Evolutionary conservation across 2,888 invertebrate genomes (phyloP), one percentile per base, ranked within the genome.

Genomic region (Pycnomerus fuliginosus): DNA sequence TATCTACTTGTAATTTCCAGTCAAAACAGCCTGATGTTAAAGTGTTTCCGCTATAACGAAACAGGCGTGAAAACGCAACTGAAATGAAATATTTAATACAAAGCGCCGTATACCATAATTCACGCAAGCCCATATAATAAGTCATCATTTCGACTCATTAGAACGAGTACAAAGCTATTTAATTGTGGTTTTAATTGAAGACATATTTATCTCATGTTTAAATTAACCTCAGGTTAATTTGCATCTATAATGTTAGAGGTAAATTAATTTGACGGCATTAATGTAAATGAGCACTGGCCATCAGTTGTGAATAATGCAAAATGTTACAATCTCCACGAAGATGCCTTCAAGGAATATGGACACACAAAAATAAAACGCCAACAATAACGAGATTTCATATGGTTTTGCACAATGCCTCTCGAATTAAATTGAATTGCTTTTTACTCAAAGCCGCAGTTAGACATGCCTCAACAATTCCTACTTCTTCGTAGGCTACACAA

Each of bases 241-340:
- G 60, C 62, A 62, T 62, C 58, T 58, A 52, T 60, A 61, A 62
- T 59, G 58, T 55, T 50, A 39, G 55, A 56, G 50, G 48, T 60
- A 59, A 62, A 62, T 62, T 62, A 62, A 62, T 61, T 61, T 62
- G 62, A 61, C 61, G 62, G 58, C 52, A 57, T 56, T 60, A 58
- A 61, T 59, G 60, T 53, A 58, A 60, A 60, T 59, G 59, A 56
- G 60, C 51, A 59, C 29, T 43, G 29, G 42, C 25, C 35, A 12
- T 30, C 25, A 24, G 25, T 34, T 16, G 22, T 2, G 4, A 12
- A 34, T 12, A 22, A 17, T 11, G 12, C 7, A 20, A 3, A 11
- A 33, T 7, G 23, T 12, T 12, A 10, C 34, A 11, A 16, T 15
- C 13, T 22, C 25, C 25, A 25, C n/a, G n/a, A n/a, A n/a, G n/a